Conservation (phyloP, 2,888 invertebrate species). For the Meghimatium bilineatum region DNA sequence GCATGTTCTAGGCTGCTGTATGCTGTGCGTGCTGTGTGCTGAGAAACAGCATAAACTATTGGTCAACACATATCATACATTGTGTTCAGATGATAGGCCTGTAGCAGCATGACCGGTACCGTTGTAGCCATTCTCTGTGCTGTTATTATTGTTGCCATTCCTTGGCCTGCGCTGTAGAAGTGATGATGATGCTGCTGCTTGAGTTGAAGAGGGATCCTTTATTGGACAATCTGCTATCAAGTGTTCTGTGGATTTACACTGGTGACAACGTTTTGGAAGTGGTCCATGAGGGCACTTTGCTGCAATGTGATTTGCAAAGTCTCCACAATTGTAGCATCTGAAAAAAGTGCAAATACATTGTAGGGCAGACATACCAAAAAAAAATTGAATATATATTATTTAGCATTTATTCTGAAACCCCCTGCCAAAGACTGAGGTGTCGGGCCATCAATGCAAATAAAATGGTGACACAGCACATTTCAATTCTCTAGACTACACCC, state of each 20-base stretch:
- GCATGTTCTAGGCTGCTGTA: not conserved
- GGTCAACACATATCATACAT: slow-evolving; percentile 47
- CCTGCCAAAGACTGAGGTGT: no score
- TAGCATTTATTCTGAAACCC: no score
- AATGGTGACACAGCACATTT: no score
- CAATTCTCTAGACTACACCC: no score
- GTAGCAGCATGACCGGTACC: slow-evolving; percentile 35
- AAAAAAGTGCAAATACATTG: not conserved
- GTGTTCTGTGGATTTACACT: slow-evolving; percentile 91
- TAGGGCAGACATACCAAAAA: not conserved
- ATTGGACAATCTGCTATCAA: slow-evolving; percentile 91
- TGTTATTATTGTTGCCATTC: slow-evolving; percentile 52
- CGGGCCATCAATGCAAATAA: no score
- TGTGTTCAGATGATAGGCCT: slow-evolving; percentile 38
- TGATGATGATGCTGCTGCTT: slow-evolving; percentile 40
- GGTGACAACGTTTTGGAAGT: slow-evolving; percentile 93
- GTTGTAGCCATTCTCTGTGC: slow-evolving; percentile 50
- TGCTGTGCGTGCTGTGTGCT: not conserved
- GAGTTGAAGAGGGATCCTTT: slow-evolving; percentile 58
- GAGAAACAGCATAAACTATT: slow-evolving; percentile 17
- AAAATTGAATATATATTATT: no score
- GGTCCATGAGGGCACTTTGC: slow-evolving; percentile 92
- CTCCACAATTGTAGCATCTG: slow-evolving; percentile 79
- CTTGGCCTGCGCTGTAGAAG: slow-evolving; percentile 38
- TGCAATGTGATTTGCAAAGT: slow-evolving; percentile 94